These are phyloP conservation scores for Magallana angulata DNA, from an alignment of 1,140 invertebrate species.

Conservation along the genomic window DNA sequence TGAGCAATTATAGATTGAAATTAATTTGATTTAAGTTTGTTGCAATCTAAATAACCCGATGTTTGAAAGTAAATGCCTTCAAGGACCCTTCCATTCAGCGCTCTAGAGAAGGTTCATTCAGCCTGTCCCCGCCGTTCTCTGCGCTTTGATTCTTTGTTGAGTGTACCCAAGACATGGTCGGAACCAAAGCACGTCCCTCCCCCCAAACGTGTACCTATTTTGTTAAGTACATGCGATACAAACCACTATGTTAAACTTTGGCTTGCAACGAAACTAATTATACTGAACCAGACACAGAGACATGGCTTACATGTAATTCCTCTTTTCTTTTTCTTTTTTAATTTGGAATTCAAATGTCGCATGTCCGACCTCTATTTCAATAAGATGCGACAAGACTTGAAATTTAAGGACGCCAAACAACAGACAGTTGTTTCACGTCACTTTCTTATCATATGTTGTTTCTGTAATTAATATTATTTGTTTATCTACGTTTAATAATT, in stretches of 20 bases:
- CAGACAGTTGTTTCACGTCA: too few species aligned
- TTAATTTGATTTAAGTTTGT: constrained; percentile 33
- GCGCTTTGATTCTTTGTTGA: neutral
- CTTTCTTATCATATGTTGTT: too few species aligned
- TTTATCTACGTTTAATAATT: too few species aligned
- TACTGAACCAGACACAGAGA: neutral
- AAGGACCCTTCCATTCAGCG: neutral
- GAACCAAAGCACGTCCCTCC: neutral
- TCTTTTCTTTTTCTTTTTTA: neutral
- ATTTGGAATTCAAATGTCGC: neutral
- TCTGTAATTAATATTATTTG: too few species aligned
- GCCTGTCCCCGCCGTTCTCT: neutral
- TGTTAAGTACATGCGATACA: neutral
- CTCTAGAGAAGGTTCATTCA: neutral
- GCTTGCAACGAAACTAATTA: neutral
- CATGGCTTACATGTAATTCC: too few species aligned
- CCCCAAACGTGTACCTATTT: neutral
- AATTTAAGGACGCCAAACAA: too few species aligned
- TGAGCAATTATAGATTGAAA: constrained; percentile 19
- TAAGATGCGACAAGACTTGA: too few species aligned
- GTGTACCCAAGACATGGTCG: neutral
- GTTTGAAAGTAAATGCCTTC: neutral
- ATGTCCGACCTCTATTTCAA: neutral
- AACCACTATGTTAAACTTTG: neutral
- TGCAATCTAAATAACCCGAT: constrained; percentile 9